Base-by-base conservation (phyloP, 1,140 invertebrate species). In the Orchesella cincta region DNA sequence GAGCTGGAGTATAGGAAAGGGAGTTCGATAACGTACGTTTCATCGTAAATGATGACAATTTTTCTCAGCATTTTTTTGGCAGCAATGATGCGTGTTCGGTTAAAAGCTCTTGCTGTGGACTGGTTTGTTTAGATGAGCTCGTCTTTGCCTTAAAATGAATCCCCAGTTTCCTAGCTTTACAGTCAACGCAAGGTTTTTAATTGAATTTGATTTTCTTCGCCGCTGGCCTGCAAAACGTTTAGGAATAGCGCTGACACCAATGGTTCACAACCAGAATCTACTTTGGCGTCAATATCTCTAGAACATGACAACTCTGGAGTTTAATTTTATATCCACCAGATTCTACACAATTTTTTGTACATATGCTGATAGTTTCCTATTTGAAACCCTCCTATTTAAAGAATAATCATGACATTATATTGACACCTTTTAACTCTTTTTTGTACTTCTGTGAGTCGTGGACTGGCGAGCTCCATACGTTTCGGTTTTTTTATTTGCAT, bases 11-110 rank as follows among this genome's bases (percentile, higher is more conserved):
- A 12, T 64, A 5, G 5, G 57, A n/a, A 64, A 12, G 57, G 57
- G 57, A 12, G 5, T 26, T 5, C 5, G 57, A 31, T 64, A 12
- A 64, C 57, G 23, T 26, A 64, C 5, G 8, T 64, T 31, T 64
- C 12, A 64, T 64, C 57, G 23, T 64, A 5, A 14, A 64, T 64
- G n/a, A 64, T 31, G 29, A 64, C n/a, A 64, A 64, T 26, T 64
- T 64, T 64, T 23, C 23, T 31, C 23, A 23, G n/a, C 57, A 64
- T 14, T 64, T 64, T 64, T 31, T 64, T 64, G 57, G 12, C n/a
- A 12, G 23, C 57, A 26, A 12, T 64, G n/a, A 20, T 31, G 12
- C n/a, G 29, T 23, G 5, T 31, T 31, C n/a, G 8, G 5, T 31
- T 14, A 26, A 23, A 23, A 12, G 5, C 12, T 26, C 57, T 23